Evolutionary conservation across 2,113 vertebrate species (phyloP).

Genomic region (Pandion haliaetus): DNA sequence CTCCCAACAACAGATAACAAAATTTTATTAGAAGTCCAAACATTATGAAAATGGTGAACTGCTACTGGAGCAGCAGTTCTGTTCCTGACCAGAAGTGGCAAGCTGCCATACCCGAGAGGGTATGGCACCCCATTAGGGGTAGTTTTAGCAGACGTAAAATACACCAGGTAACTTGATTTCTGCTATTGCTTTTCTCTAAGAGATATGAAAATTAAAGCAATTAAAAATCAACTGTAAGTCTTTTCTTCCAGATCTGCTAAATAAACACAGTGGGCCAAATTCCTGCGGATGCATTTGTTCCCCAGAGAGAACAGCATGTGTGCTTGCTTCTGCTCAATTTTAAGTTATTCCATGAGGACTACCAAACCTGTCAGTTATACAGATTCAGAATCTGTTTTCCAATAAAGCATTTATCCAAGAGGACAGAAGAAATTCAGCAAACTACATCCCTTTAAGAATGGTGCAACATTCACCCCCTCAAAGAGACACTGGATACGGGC

Average conservation of each 20-base stretch:
- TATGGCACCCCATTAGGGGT: no score
- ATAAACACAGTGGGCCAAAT: background rate
- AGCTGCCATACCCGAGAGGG: background rate
- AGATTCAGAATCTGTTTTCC: background rate
- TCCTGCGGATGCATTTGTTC: background rate
- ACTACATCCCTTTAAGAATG: background rate
- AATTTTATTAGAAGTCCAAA: background rate
- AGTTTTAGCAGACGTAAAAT: background rate
- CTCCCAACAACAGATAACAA: background rate
- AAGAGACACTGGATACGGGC: background rate
- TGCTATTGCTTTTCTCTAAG: background rate
- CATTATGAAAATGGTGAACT: background rate
- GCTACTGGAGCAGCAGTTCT: background rate
- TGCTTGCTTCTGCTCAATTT: background rate
- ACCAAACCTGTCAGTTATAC: background rate
- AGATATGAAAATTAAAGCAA: background rate
- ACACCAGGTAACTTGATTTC: background rate
- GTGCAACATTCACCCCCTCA: background rate
- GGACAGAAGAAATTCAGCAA: background rate
- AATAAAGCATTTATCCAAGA: background rate
- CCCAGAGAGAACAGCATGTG: rapidly evolving
- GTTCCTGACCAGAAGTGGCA: background rate
- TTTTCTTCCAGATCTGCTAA: background rate
- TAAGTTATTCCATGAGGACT: background rate
- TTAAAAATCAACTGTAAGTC: background rate